Percentiles rank a stretch among this genome's conserved stretches.
Evolutionary conservation across 2,797 vertebrate species (phyloP).

Genomic region (Melanotaenia trifasciata): DNA sequence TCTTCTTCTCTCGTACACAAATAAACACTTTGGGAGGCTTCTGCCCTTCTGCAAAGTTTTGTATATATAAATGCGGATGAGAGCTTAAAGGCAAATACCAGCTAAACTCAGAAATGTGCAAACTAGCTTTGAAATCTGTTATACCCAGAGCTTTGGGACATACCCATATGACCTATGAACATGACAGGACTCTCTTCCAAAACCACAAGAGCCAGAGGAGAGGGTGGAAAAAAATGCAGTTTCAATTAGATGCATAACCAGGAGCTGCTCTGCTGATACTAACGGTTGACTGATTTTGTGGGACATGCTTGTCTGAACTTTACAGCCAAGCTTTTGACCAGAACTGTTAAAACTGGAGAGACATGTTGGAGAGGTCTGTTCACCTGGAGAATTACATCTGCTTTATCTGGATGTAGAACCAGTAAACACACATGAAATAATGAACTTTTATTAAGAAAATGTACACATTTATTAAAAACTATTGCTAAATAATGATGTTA

Average conservation of each 20-base stretch:
- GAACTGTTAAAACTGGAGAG: background rate
- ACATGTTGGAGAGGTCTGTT: background rate
- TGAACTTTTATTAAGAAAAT: too few species aligned
- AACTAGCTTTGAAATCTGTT: slow-evolving; percentile 65
- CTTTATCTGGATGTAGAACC: too few species aligned
- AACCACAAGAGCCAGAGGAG: slow-evolving; percentile 46
- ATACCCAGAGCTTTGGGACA: slow-evolving; percentile 43
- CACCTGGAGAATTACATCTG: background rate
- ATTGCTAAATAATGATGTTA: too few species aligned
- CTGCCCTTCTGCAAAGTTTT: slow-evolving; percentile 34
- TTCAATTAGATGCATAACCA: slow-evolving; percentile 43
- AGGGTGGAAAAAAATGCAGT: slow-evolving; percentile 27
- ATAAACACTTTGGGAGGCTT: slow-evolving; percentile 61
- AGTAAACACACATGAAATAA: too few species aligned
- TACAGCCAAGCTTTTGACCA: background rate
- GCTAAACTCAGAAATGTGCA: slow-evolving; percentile 42
- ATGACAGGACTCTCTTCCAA: slow-evolving; percentile 32
- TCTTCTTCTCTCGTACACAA: slow-evolving; percentile 51
- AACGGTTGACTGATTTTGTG: slow-evolving; percentile 33
- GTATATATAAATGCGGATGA: slow-evolving; percentile 57
- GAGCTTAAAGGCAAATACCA: slow-evolving; percentile 60
- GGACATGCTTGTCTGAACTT: slow-evolving; percentile 21
- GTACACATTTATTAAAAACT: too few species aligned
- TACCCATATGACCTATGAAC: slow-evolving; percentile 34
- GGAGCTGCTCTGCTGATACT: slow-evolving; percentile 37